Evolutionary conservation across 2,888 invertebrate genomes (phyloP).

Genomic region (Balanococcus diminutus): DNA sequence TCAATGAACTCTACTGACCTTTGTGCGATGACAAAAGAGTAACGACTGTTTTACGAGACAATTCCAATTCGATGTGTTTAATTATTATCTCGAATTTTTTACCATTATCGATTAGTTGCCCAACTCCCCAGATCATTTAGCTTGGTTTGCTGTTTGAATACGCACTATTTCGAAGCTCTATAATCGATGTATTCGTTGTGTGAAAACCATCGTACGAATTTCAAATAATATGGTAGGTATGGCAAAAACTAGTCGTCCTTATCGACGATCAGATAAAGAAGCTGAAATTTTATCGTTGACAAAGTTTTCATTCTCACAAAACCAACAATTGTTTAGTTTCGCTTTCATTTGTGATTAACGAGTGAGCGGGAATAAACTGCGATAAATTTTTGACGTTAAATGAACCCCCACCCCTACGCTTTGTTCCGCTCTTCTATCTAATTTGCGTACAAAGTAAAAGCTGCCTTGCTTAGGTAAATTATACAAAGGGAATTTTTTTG

Average conservation of each 20-base stretch:
- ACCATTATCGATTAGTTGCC: not conserved
- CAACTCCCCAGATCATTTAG: not conserved
- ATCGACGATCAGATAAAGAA: not conserved
- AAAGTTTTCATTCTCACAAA: not conserved
- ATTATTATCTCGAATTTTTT: not conserved
- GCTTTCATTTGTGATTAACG: not conserved
- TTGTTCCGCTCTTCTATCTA: not conserved
- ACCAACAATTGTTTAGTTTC: not conserved
- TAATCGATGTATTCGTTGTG: not conserved
- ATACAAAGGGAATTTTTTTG: not conserved
- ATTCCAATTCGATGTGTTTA: not conserved
- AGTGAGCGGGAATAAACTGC: not conserved
- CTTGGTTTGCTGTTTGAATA: not conserved
- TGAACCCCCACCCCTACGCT: not conserved
- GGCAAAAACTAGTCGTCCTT: not conserved
- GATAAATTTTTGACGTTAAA: not conserved
- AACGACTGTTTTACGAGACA: not conserved
- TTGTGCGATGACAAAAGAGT: not conserved
- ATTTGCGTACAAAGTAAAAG: not conserved
- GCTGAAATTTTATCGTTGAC: not conserved
- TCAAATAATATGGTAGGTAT: not conserved
- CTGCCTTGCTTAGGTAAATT: not conserved
- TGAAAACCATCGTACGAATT: not conserved
- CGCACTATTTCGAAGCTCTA: not conserved
- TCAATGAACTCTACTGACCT: not conserved